Evolutionary conservation across 2,888 invertebrate genomes (phyloP), one percentile per base, ranked within the genome.

Genomic region (Diaperis boleti): DNA sequence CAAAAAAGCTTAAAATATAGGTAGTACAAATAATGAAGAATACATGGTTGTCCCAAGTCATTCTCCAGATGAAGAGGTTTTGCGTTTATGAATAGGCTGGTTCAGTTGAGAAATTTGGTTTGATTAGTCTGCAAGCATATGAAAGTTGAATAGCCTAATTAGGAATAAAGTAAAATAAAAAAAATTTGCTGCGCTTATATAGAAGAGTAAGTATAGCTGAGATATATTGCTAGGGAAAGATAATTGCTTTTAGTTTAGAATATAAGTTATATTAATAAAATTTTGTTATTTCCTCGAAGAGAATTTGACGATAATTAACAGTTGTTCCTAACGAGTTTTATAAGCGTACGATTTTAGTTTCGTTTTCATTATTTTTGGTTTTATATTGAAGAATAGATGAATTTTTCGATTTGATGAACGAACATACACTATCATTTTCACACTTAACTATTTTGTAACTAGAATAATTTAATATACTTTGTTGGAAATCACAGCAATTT

Each of bases 161-260:
- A 13, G 11, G 26, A 29, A 49, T 49, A 35, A 33, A 49, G 29
- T 37, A 31, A 55, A 55, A 42, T 39, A 22, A 54, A 56, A 44
- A 11, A 20, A 56, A 20, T n/a, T n/a, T n/a, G n/a, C n/a, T 26
- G 59, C 49, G 47, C 49, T 59, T 59, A 49, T 35, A 45, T 26
- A 44, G 42, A 37, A 54, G 41, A 39, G 42, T 20, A 41, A 41
- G 31, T 41, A 17, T 47, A 49, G 50, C 13, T 49, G 33, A 63
- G 54, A 63, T 54, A 72, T 78, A 78, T 78, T 78, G 78, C 80
- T 80, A 78, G 76, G 75, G 73, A 74, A 72, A 77, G 76, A 76
- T 75, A 80, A 80, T 81, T 80, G 80, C 80, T 81, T 81, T 76
- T 64, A 75, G 76, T 81, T 81, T 81, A 81, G 80, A 81, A 80